Percentiles rank a stretch among this genome's conserved stretches.
Conservation (phyloP, 2,888 invertebrate genomes). For the Acanthosepion lycidas region DNA sequence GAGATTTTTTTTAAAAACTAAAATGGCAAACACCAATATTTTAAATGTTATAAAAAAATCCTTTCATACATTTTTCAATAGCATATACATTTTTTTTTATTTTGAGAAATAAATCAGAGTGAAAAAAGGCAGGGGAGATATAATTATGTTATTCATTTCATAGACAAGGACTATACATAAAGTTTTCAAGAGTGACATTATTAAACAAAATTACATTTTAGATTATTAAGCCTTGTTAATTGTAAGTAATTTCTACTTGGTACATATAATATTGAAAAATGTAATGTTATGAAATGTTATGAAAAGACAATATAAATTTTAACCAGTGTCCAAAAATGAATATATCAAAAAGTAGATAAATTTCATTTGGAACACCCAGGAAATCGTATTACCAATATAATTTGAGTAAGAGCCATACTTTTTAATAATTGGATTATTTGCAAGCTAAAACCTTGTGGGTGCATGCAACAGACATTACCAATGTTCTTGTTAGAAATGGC, state of each 20-base stretch:
- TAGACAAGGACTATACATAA: background rate
- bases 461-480: background rate
- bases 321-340: too few species aligned
- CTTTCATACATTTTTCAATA: background rate
- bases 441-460: background rate
- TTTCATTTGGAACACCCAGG: background rate
- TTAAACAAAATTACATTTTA: background rate
- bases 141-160: background rate
- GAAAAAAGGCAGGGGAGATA: background rate
- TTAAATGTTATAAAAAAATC: too few species aligned
- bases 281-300: too few species aligned
- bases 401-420: background rate
- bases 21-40: too few species aligned
- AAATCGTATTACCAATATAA: background rate
- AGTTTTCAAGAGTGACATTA: background rate
- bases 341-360: background rate
- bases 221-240: too few species aligned
- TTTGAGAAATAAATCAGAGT: background rate
- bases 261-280: too few species aligned
- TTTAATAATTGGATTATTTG: background rate
- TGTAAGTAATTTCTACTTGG: too few species aligned
- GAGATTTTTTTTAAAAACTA: too few species aligned
- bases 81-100: too few species aligned
- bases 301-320: too few species aligned
- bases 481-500: background rate